Evolutionary conservation across 2,888 invertebrate genomes (phyloP), one percentile per base, ranked within the genome.

Genomic region (Noctua pronuba): DNA sequence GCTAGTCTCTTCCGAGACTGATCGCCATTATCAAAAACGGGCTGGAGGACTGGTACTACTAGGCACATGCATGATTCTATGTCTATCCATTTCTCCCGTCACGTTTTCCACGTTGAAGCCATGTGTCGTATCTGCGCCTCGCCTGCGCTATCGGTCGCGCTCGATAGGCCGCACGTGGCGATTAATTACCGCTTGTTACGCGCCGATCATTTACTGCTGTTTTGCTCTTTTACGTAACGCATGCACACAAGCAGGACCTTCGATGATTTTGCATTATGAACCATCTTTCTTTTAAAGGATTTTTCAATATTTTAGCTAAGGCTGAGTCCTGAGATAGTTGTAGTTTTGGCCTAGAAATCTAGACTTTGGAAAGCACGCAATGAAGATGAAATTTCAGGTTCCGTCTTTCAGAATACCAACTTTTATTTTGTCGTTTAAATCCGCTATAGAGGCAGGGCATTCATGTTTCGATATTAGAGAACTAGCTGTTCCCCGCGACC

Each of bases 81-180:
- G 24, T 6, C 10, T 35, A 38, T 7, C 24, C 6, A 16, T 65
- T 38, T 65, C 38, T 65, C 16, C 8, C 16, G 28, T 79, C 79
- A 79, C 69, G 52, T 79, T 70, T 62, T 52, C 24, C 21, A 16
- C 8, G 21, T 7, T 41, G 11, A 35, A 21, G 2, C 13, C n/a
- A 2, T 69, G 62, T 81, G 76, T 77, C 82, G 62, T 55, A 49
- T 77, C 76, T 82, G 65, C 65, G 41, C 10, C 21, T n/a, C 74
- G 44, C 7, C 24, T 52, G 58, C 64, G 38, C 74, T 77, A 62
- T 66, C 66, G 67, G 78, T 83, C 69, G 71, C 71, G 83, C 86
- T 88, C 88, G 83, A 80, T 65, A 73, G 85, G 49, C 11, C 73
- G 74, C 88, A 85, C 85, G 85, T 76, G 82, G 66, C 60, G 69